Base-by-base conservation (phyloP, 2,797 vertebrate species). In the Epinephelus awoara region DNA sequence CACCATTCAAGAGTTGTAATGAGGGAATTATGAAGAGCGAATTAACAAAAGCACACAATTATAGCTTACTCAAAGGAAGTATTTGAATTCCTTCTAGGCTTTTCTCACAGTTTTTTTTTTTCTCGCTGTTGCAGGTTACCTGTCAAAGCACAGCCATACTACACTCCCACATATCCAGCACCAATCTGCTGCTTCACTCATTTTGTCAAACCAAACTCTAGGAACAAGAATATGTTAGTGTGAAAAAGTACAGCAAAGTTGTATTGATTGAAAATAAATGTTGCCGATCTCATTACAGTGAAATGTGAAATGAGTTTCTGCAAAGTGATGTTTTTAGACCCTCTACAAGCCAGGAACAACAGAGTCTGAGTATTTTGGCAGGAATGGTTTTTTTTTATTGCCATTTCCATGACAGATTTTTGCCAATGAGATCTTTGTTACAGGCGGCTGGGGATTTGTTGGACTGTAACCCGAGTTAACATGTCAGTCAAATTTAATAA, bases 41-140 rank as follows among this genome's bases (percentile, higher is more conserved):
- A 91, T 91, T 88, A 93, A 92, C 91, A 92, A 92, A 93, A 91
- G 89, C 83, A 40, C 64, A 88, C 90, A 91, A 92, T 92, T 90
- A 85, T 82, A 83, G 88, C 82, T 83, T 72, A 78, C 84, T 89
- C 63, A 46, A 84, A 81, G 78, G 75, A 90, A 85, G 71, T 82
- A 79, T 89, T 90, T 85, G 47, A 88, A 86, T 90, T 85, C 82
- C 46, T 84, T 83, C 55, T 8, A 82, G 57, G 73, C 75, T 67
- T 73, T 86, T 67, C 70, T 71, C 0, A 1, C 13, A 1, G 2
- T 23, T 72, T 58, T 59, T 68, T 75, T 34, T 52, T 67, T 21
- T 27, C 12, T 42, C 46, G 23, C 57, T 80, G 50, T 77, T 77
- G 69, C 81, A 82, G 77, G 83, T 92, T 85, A 92, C 85, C 85